Percentiles rank a stretch among this genome's conserved stretches.
These are phyloP conservation scores for Phragmatobia fuliginosa DNA, from an alignment of 2,888 invertebrate genomes.

Conservation along the genomic window DNA sequence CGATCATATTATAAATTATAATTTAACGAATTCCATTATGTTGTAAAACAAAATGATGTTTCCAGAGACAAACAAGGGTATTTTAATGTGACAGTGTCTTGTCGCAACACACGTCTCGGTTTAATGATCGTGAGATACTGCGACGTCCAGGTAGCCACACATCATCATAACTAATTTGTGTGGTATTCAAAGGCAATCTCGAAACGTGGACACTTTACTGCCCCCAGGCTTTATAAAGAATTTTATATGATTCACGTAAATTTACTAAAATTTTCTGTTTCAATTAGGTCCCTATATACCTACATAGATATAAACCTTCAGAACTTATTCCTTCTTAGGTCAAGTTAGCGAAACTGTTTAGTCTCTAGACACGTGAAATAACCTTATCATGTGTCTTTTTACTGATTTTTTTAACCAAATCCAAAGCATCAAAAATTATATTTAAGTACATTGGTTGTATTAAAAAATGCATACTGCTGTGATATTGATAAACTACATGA, in stretches of 20 bases:
- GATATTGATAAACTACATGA: no score
- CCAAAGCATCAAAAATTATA: no score
- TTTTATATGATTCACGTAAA: background rate
- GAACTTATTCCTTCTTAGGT: no score
- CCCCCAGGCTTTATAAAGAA: slow-evolving; percentile 43
- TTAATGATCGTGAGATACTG: slow-evolving; percentile 65
- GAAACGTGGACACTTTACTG: slow-evolving; percentile 59
- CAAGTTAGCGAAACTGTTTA: no score
- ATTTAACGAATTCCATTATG: slow-evolving; percentile 49
- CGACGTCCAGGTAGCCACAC: slow-evolving; percentile 61
- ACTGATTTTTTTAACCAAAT: no score
- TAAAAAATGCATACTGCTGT: no score
- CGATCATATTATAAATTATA: slow-evolving; percentile 54
- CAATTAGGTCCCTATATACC: background rate
- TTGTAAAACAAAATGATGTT: slow-evolving; percentile 24
- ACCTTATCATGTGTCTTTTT: no score
- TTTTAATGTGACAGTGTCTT: slow-evolving; percentile 35
- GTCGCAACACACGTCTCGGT: slow-evolving; percentile 47
- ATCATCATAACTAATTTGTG: slow-evolving; percentile 68
- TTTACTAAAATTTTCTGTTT: background rate
- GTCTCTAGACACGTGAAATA: no score
- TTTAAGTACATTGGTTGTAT: no score
- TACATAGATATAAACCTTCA: no score
- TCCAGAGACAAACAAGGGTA: slow-evolving; percentile 35
- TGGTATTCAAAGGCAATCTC: slow-evolving; percentile 64